These are phyloP conservation scores for Helicoverpa armigera DNA, from an alignment of 1,140 invertebrate genomes.

Conservation along the genomic window DNA sequence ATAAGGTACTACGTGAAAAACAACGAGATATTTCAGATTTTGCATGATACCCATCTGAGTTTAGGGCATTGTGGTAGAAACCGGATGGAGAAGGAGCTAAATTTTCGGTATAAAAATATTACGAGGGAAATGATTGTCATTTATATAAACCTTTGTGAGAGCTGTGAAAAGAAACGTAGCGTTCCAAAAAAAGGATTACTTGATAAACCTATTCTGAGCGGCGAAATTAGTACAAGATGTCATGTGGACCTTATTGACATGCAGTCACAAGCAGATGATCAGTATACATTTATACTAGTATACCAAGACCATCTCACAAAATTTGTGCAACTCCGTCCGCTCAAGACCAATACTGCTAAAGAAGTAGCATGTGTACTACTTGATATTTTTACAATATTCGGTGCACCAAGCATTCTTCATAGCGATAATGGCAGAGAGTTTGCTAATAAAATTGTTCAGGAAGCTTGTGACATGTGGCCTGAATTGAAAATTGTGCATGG, in stretches of 20 bases:
- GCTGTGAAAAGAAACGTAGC: no score
- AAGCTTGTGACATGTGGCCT: neutral
- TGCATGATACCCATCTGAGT: slow-evolving; percentile 42
- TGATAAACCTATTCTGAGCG: neutral
- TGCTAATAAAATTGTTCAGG: neutral
- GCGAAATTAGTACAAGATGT: neutral
- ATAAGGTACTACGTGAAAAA: slow-evolving; percentile 46
- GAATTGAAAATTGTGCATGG: neutral
- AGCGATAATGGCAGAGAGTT: neutral
- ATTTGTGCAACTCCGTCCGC: neutral
- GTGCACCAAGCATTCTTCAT: neutral
- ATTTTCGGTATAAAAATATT: no score
- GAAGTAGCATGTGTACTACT: neutral
- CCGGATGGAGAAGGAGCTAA: no score
- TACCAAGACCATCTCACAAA: slow-evolving; percentile 1
- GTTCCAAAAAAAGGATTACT: neutral
- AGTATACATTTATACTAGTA: neutral
- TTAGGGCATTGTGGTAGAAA: slow-evolving; percentile 35
- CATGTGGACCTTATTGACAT: neutral
- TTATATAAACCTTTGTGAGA: no score
- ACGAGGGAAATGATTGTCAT: no score
- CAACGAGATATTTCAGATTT: slow-evolving; percentile 48
- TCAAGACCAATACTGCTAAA: neutral
- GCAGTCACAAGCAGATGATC: neutral
- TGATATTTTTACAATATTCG: neutral